Evolutionary conservation across 2,888 invertebrate genomes (phyloP), one percentile per base, ranked within the genome.

Genomic region (Athalia rosae): DNA sequence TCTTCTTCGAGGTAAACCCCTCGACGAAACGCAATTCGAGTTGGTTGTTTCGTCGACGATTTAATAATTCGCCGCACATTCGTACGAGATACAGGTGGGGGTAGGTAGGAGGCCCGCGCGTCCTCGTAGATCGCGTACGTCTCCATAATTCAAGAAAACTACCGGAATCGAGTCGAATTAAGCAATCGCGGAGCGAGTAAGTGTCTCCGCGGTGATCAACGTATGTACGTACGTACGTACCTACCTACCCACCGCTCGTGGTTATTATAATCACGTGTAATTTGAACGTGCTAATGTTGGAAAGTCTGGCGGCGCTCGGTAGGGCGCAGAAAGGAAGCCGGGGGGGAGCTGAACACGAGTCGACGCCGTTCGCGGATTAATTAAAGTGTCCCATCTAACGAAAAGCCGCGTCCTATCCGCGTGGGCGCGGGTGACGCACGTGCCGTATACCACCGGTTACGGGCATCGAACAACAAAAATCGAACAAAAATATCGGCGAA

Each of bases 331-430:
- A 67, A 28, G 4, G 67, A 11, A 41, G 64, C 47, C 64, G 3
- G 41, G 4, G 53, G 7, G 53, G 53, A n/a, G n/a, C n/a, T 53
- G 13, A 64, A 67, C 50, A 45, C 50, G 41, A 67, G 41, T 15
- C 50, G 41, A 53, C 28, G n/a, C 67, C 41, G 15, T 53, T 50
- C n/a, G 67, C 50, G 67, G 67, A 67, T 67, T 67, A 67, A 67
- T 67, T 67, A 67, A 67, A 67, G 48, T 67, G 41, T 67, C 67
- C 67, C 4, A 67, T 53, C 41, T 50, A 43, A 67, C 67, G n/a
- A 28, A 53, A 67, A 67, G 50, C 67, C 28, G 41, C 11, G 50
- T 28, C 41, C 50, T 41, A 15, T 50, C 53, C 28, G 11, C 15
- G 6, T 41, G 28, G 67, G n/a, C 41, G n/a, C 41, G 53, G 11